Evolutionary conservation across 2,797 vertebrate species (phyloP), one percentile per base, ranked within the genome.

Genomic region (Tokudaia tokunoshimensis): DNA sequence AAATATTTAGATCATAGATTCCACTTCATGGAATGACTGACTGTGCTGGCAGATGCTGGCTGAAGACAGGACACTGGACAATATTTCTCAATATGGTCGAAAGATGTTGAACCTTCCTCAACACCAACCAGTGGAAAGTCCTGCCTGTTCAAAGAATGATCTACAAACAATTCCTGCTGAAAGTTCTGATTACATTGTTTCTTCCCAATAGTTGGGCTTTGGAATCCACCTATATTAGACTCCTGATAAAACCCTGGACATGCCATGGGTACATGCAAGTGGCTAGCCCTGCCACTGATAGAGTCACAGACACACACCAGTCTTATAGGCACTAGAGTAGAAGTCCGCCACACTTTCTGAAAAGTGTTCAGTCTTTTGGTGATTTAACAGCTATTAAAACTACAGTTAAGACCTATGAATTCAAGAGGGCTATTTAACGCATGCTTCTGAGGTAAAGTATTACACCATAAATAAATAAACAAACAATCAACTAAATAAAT

Each of bases 41-140:
- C 86, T 92, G 13, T 55, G 37, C n/a, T 72, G 57, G n/a, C 26
- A 37, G 22, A 22, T 74, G 50, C 55, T 78, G 74, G 52, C 93
- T 90, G 47, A 22, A 81, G 55, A 87, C 37, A 93, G 59, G 59
- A 59, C 31, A 55, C 70, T 29, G 52, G 31, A 31, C 9, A 13
- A 6, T 34, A 34, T 86, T 95, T 83, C 41, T 96, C 37, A 22
- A 61, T 90, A 82, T 72, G 74, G n/a, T 72, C 59, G 11, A 84
- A 24, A 91, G 31, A 37, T 63, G 31, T 52, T 81, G 65, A 92
- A 24, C 20, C 19, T 63, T 82, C 55, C 37, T 75, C 15, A 20
- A 22, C 37, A n/a, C 20, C 52, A 94, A 15, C 59, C 14, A 44
- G 6, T 57, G 47, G 70, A 20, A 34, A 75, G 61, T 63, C 82